Base-by-base conservation (phyloP, 2,797 vertebrate genomes). In the Amblyraja radiata region DNA sequence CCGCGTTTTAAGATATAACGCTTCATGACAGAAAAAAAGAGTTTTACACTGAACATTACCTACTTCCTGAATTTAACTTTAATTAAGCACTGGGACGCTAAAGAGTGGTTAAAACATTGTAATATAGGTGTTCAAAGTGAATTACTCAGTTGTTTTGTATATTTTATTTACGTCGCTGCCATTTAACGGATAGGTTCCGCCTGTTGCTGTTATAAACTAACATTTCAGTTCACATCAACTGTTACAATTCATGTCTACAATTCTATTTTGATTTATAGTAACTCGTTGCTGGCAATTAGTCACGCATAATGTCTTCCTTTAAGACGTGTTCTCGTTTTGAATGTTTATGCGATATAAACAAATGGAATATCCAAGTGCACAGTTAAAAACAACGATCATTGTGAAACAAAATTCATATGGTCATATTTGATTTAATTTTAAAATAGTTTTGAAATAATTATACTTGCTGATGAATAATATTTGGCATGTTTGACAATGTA, bases 181-280 rank as follows among this genome's bases (percentile, higher is more conserved):
- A 90, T 11, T 90, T 46, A 90, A 90, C 68, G 7, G 36, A 90
- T 71, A 1, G 39, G 8, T 28, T 74, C 63, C 23, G 88, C 65
- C 65, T 32, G 32, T 32, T 32, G 32, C 32, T 32, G 32, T 32
- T 0, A 32, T 32, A 32, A 32, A 32, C 32, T 32, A 32, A 32
- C 32, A 91, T 90, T 90, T 68, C 14, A 71, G 39, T 32, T 90
- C 86, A 90, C 32, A 39, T 28, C 68, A 25, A 74, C 36, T 13
- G 32, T 23, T 74, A 21, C 39, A 46, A 54, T 91, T 28, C 25
- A 54, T 54, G 5, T 58, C 28, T 58, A 76, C 36, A 14, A 61
- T 86, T 61, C 25, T 28, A 9, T 86, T 84, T 84, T 84, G 58
- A 86, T 86, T 86, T 86, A n/a, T 92, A 54, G 39, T 46, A 58